phyloP scores from a whole-genome alignment of 2,113 vertebrate species.

The Dipodomys merriami region DNA sequence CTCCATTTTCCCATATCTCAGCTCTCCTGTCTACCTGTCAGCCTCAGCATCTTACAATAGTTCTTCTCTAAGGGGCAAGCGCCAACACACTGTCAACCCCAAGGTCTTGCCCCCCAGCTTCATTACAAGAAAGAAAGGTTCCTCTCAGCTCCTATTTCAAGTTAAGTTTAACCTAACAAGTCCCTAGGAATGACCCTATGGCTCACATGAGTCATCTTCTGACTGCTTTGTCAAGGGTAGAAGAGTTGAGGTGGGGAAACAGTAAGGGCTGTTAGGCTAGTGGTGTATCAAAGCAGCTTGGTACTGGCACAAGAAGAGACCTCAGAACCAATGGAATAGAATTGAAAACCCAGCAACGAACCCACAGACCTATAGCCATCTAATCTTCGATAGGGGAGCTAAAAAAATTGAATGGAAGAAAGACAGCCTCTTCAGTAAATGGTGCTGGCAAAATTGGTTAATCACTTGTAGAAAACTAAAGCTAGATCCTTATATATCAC shows the following conservation, averaged over 20 bases:
- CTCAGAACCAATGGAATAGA: too few relatives aligned
- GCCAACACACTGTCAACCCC: not conserved
- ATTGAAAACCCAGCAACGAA: too few relatives aligned
- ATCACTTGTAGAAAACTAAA: too few relatives aligned
- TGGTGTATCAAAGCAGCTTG: not conserved
- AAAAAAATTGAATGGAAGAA: too few relatives aligned
- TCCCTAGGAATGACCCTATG: not conserved
- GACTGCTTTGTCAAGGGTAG: not conserved
- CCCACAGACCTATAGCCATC: too few relatives aligned
- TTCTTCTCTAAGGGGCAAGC: not conserved
- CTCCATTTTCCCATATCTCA: not conserved
- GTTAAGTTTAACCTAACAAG: constrained; percentile 5
- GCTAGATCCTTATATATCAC: too few relatives aligned
- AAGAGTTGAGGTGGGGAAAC: too few relatives aligned
- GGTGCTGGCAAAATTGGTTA: too few relatives aligned
- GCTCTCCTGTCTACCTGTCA: not conserved
- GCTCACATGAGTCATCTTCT: not conserved
- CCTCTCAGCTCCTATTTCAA: not conserved
- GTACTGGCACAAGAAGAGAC: too few relatives aligned
- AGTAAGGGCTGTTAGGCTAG: not conserved
- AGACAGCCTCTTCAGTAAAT: too few relatives aligned
- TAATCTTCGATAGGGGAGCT: too few relatives aligned
- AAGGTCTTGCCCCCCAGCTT: not conserved
- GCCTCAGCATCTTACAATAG: not conserved
- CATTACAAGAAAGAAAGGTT: not conserved